Evolutionary conservation across 2,113 vertebrate genomes (phyloP), one percentile per base, ranked within the genome.

Genomic region (Pterocles orientalis): DNA sequence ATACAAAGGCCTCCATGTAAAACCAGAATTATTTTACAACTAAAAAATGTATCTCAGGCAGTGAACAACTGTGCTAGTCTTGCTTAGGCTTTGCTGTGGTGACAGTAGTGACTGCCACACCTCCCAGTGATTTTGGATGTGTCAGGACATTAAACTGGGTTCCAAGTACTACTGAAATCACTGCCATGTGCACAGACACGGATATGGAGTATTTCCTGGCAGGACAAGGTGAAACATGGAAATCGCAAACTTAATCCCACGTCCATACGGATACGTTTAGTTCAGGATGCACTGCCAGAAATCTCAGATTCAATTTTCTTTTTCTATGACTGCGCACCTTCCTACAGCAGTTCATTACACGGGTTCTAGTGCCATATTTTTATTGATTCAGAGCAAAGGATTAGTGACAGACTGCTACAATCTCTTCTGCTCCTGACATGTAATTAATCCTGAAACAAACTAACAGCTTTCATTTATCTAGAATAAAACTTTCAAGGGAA

Each of bases 391-490:
- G 73, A 79, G 61, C 36, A 94, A 85, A 90, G 47, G 20, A 78
- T 87, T 86, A 81, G 64, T 58, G 88, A 93, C 85, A 93, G 54
- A 83, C 8, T 62, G 18, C 66, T 88, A 92, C 64, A 93, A 93
- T 80, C 94, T 90, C 66, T 90, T 93, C 54, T 86, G n/a, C 66
- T 21, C 26, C 72, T 92, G 92, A 90, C 24, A 12, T 3, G 3
- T 26, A 87, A 93, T 97, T 92, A 73, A 70, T 94, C 56, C 77
- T 64, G 79, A 90, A 94, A 86, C 60, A 95, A 96, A 92, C 64
- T 34, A 90, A 90, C 68, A 93, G 71, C 57, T 88, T 96, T 58
- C 68, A 88, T 93, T 94, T 93, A 83, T 86, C 94, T 90, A 71
- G 43, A 96, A 83, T 71, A 81, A 96, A 94, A 83, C 39, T 70